Evolutionary conservation across 1,140 invertebrate species (phyloP), one percentile per base, ranked within the genome.

Genomic region (Lepidurus couesii): DNA sequence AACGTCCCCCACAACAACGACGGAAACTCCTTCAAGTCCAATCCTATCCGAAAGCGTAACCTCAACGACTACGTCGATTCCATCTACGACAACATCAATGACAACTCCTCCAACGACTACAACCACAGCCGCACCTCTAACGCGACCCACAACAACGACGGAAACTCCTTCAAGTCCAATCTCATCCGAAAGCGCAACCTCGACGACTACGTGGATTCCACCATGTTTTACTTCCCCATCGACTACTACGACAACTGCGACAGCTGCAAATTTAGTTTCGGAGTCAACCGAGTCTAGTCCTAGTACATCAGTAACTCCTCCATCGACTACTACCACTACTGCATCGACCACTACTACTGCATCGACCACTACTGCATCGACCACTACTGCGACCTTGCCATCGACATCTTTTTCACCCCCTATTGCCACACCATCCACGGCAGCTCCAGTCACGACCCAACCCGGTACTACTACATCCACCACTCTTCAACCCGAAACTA

Each of bases 371-470:
- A 13, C 42, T n/a, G 42, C 45, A 16, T 4, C 76, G 2, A 47
- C 76, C 43, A 77, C 44, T 7, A 53, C 44, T 4, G 34, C 4
- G 34, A 34, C 34, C 34, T 34, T 34, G 34, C 44, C 45, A 7
- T 4, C 76, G 0, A 47, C 45, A 21, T 26, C 44, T 1, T 34
- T 16, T 53, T 24, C 24, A 21, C 1, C 45, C 6, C 7, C 47
- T 21, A 26, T 73, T 42, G 76, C 53, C 2, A n/a, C 76, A 24
- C 34, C 34, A 21, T 45, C 76, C 5, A 77, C 76, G n/a, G 53
- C 34, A 21, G 76, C 42, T 8, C 76, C 44, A 77, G 44, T 47
- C 16, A 24, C 24, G 34, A 24, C 45, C 5, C 21, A 21, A 47
- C 13, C 53, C 53, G 53, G 4, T 34, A 34, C 34, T 34, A 34